A percentile compares a stretch with the other conserved stretches of the same genome.
Evolutionary conservation across 2,888 invertebrate genomes (phyloP).

Genomic region (Therioaphis trifolii): DNA sequence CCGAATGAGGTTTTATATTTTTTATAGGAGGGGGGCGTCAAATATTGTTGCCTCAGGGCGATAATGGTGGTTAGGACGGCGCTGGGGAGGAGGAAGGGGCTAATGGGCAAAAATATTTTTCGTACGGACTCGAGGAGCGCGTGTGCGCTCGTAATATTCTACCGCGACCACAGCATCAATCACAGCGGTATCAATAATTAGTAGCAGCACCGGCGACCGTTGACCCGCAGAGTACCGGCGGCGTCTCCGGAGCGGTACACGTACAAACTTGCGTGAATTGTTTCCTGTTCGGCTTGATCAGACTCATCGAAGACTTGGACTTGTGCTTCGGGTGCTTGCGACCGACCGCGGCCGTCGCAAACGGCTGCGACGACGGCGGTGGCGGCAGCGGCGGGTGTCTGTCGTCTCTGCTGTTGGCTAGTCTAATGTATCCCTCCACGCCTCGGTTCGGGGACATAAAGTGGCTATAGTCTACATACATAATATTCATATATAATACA

Average conservation of each 20-base stretch:
- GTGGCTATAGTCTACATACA: slow-evolving; percentile 7
- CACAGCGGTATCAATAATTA: background rate
- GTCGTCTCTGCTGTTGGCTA: slow-evolving; percentile 33
- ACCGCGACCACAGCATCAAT: background rate
- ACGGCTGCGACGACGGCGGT: background rate
- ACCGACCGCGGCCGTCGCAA: background rate
- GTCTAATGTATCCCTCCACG: slow-evolving; percentile 55
- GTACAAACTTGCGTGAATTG: slow-evolving; percentile 59
- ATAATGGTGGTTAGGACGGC: too few species aligned
- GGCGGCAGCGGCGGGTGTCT: background rate
- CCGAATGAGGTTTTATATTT: too few species aligned
- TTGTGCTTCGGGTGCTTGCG: slow-evolving; percentile 18
- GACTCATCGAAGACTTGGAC: background rate
- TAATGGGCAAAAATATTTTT: too few species aligned
- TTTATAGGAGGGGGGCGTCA: too few species aligned
- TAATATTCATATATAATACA: background rate
- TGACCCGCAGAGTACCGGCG: background rate
- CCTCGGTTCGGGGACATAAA: slow-evolving; percentile 38
- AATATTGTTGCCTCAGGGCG: too few species aligned
- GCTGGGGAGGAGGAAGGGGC: too few species aligned
- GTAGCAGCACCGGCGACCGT: background rate
- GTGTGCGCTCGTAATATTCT: too few species aligned
- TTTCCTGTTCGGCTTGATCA: slow-evolving; percentile 39
- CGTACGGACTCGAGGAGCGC: too few species aligned
- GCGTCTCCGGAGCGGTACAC: background rate